Base-by-base conservation (phyloP, 2,797 vertebrate species). In the Premnoplex brunnescens region DNA sequence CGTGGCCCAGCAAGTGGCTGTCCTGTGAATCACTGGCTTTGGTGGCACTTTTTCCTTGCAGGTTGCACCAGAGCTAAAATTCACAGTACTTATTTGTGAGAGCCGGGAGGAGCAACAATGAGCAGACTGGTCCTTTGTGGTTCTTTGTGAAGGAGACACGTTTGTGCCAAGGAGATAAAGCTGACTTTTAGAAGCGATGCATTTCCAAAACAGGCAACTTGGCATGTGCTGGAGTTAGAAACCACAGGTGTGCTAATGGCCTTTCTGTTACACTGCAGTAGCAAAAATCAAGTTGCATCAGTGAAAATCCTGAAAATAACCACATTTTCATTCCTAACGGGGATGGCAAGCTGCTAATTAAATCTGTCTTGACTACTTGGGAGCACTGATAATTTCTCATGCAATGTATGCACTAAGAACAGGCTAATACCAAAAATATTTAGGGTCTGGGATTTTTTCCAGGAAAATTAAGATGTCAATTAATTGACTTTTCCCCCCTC, bases 341-440 rank as follows among this genome's bases (percentile, higher is more conserved):
- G 39, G 69, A 84, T 62, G 34, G 62, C 26, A 88, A 93, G 51
- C 66, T 69, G 55, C 63, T 94, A 91, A 96, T 93, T 88, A 93
- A 84, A 90, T 88, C 62, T 86, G 52, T 39, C 85, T 63, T 75
- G 58, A 72, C 75, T 82, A 6, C 34, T 59, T 74, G 37, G 63
- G 83, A 91, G 52, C 71, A 82, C 52, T 74, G 84, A 76, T 76
- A 69, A 83, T 95, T 92, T 75, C 58, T 66, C 48, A 34, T 17
- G 34, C 52, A 88, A 92, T 34, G 32, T 44, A 78, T 78, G 32
- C 55, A 73, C 58, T 27, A 59, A 86, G 46, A 77, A 78, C 51
- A 76, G 27, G n/a, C 62, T 91, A 88, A 86, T 62, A 94, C 36
- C 9, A 88, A 54, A 86, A 86, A 72, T 37, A 11, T 94, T 90